Evolutionary conservation across 2,888 invertebrate genomes (phyloP).

Genomic region (Slavum lentiscoides): DNA sequence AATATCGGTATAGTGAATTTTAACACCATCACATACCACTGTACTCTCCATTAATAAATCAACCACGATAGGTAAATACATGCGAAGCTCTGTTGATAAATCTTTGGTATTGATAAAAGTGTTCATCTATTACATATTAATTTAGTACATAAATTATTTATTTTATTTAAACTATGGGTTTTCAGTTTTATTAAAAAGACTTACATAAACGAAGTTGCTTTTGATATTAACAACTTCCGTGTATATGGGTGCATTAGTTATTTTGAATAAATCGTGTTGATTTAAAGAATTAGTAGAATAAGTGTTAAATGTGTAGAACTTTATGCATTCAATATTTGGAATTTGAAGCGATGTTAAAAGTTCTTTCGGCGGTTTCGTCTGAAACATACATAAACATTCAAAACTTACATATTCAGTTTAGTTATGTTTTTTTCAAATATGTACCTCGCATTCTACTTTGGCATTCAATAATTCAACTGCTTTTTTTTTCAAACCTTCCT

Average conservation of each 20-base stretch:
- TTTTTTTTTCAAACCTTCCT: slow-evolving; percentile 70
- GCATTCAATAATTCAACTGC: slow-evolving; percentile 69
- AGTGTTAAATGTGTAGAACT: slow-evolving; percentile 68
- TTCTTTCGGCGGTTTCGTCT: slow-evolving; percentile 72
- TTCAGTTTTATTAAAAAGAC: slow-evolving; percentile 59
- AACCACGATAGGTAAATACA: slow-evolving; percentile 75
- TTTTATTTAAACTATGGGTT: slow-evolving; percentile 18
- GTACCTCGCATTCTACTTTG: slow-evolving; percentile 75
- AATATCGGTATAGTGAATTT: slow-evolving; percentile 72
- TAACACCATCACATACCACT: slow-evolving; percentile 65
- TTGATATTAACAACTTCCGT: slow-evolving; percentile 79
- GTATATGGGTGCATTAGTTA: slow-evolving; percentile 71
- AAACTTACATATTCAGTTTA: neutral
- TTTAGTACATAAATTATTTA: neutral
- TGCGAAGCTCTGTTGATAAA: slow-evolving; percentile 66
- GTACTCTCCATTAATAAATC: slow-evolving; percentile 79
- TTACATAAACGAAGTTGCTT: slow-evolving; percentile 82
- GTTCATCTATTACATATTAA: slow-evolving; percentile 65
- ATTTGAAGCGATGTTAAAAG: slow-evolving; percentile 75
- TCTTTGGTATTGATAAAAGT: slow-evolving; percentile 72
- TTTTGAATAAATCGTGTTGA: slow-evolving; percentile 65
- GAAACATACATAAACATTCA: slow-evolving; percentile 52
- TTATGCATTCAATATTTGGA: slow-evolving; percentile 73
- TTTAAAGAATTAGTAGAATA: slow-evolving; percentile 61
- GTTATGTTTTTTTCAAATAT: slow-evolving; percentile 24